Evolutionary conservation across 2,797 vertebrate species (phyloP).

Genomic region (Periparus ater): DNA sequence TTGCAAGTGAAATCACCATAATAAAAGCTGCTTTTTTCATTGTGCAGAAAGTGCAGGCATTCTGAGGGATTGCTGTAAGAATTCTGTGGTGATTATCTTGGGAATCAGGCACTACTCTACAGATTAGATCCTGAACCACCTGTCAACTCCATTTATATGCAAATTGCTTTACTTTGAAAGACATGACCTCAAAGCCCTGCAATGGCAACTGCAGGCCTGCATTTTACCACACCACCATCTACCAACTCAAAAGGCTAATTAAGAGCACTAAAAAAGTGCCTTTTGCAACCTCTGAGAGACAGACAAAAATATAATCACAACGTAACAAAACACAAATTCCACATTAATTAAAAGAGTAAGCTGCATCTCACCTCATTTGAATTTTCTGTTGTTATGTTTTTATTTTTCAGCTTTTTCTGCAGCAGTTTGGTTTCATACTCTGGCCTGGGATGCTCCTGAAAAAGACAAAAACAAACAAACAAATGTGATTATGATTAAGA

Average conservation of each 20-base stretch:
- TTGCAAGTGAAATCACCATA: neutral
- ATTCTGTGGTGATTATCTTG: neutral
- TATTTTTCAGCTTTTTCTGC: constrained; percentile 84
- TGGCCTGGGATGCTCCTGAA: constrained; percentile 88
- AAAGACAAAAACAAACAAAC: neutral
- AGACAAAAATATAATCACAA: neutral
- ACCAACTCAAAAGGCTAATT: neutral
- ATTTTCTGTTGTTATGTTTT: constrained; percentile 68
- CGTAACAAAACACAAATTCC: neutral
- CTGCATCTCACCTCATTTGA: constrained; percentile 80
- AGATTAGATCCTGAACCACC: neutral
- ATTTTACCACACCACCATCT: neutral
- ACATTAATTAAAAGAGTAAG: neutral
- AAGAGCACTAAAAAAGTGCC: neutral
- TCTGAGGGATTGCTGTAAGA: neutral
- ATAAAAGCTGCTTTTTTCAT: neutral
- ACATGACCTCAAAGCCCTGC: neutral
- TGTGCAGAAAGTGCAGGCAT: neutral
- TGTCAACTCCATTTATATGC: neutral
- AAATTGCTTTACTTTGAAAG: neutral
- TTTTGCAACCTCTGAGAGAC: neutral
- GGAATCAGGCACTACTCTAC: neutral
- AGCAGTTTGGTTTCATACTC: constrained; percentile 91
- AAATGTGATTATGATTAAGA: neutral
- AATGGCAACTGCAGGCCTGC: neutral